Evolutionary conservation across 2,888 invertebrate genomes (phyloP).

Genomic region (Leucoma salicis): DNA sequence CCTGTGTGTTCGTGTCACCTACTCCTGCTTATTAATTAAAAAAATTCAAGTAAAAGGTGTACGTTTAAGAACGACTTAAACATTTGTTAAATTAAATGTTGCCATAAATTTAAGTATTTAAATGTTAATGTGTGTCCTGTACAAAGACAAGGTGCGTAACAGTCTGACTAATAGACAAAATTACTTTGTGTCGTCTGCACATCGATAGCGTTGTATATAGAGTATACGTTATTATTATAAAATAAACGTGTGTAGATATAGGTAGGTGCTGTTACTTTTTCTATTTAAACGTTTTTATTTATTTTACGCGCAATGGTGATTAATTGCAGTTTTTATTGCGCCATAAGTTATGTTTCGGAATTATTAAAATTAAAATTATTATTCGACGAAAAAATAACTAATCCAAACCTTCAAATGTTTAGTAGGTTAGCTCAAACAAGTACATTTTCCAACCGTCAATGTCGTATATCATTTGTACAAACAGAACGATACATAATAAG

Average conservation of each 20-base stretch:
- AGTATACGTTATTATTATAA: not conserved
- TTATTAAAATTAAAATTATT: not conserved
- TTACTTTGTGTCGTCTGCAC: not conserved
- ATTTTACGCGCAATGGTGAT: not conserved
- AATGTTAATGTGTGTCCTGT: constrained; percentile 11
- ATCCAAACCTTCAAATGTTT: constrained; percentile 2
- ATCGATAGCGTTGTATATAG: not conserved
- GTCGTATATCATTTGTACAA: constrained; percentile 31
- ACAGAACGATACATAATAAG: constrained; percentile 25
- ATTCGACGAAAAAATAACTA: not conserved
- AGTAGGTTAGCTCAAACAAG: constrained; percentile 14
- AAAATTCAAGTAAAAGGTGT: not conserved
- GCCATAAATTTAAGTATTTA: constrained; percentile 14
- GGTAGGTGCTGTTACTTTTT: constrained; percentile 1
- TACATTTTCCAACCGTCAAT: constrained; percentile 18
- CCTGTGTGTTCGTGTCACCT: no score
- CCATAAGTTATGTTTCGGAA: not conserved
- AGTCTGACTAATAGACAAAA: not conserved
- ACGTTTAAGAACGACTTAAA: not conserved
- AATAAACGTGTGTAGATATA: no score
- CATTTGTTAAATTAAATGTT: not conserved
- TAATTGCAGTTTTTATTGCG: not conserved
- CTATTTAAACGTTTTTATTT: not conserved
- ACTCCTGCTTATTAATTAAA: no score
- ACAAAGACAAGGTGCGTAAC: constrained; percentile 7